Evolutionary conservation across 2,888 invertebrate genomes (phyloP).

Genomic region (Notodonta dromedarius): DNA sequence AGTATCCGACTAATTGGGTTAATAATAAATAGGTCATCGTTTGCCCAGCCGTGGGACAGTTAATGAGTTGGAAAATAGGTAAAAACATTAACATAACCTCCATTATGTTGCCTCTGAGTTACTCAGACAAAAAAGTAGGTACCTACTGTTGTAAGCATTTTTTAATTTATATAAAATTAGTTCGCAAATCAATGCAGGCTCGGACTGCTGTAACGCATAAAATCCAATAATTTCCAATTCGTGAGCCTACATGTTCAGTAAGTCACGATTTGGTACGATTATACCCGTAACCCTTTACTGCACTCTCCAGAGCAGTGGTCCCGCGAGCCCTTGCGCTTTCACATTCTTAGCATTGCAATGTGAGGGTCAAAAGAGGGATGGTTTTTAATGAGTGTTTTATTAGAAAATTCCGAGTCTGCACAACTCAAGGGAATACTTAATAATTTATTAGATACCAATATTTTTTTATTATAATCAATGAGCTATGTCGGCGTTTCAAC

Average conservation of each 20-base stretch:
- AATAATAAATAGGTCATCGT: no score
- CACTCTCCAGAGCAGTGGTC: constrained; percentile 28
- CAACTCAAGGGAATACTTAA: neutral
- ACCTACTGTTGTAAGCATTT: no score
- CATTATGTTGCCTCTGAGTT: no score
- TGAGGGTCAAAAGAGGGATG: neutral
- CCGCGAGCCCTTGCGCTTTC: neutral
- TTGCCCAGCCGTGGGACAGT: no score
- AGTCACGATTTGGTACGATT: constrained; percentile 30
- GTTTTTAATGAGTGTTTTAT: neutral
- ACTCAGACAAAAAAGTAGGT: no score
- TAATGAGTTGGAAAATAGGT: no score
- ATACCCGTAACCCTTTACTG: constrained; percentile 48
- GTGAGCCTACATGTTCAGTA: constrained; percentile 30
- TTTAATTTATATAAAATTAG: no score
- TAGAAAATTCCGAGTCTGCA: neutral
- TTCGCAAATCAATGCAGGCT: neutral
- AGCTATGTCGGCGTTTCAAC: neutral
- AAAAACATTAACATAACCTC: no score
- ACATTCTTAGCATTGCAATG: constrained; percentile 1
- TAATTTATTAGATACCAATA: no score
- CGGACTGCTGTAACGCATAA: neutral
- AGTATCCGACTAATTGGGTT: no score
- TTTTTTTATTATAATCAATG: no score
- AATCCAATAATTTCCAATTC: constrained; percentile 35